Base-by-base conservation (phyloP, 2,888 invertebrate genomes). In the Steinernema carpocapsae region DNA sequence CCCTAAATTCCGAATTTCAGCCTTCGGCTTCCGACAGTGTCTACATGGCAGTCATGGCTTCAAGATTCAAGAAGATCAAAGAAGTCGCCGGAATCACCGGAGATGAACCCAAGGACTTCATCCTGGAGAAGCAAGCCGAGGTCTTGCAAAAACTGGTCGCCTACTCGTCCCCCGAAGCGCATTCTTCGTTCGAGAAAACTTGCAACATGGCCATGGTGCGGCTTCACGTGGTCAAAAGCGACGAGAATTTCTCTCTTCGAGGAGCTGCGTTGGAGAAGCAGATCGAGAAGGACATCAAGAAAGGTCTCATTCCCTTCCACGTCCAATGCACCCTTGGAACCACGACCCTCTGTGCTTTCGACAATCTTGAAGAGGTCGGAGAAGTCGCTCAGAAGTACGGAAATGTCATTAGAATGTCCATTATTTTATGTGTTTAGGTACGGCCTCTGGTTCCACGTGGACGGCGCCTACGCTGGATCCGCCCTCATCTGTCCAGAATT, bases 141-240 rank as follows among this genome's bases (percentile, higher is more conserved):
- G 92, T 97, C 77, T 93, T 95, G 87, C 93, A 93, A 0, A 92
- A 94, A 79, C 91, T 97, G 6, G 94, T 97, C 74, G 95, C 94
- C 76, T 97, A 97, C 88, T 95, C 96, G 87, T 96, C 97, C 0
- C 95, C 97, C 88, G 97, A 97, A 91, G 94, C 95, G 0, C 95
- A 96, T 88, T 95, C 94, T 0, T 94, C 94, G 17, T 94, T 95
- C 6, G 95, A 95, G 89, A 95, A 95, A 88, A 95, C 95, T 29
- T 95, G 94, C 0, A 90, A 95, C 19, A 94, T 95, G 86, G 94
- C 93, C 88, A 90, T 95, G 80, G 95, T 96, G 14, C 92, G 93
- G 78, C 93, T 95, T 92, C 91, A 94, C 46, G 94, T 94, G 88
- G 92, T 96, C 76, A 94, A 94, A 87, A 92, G 93, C 1, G 94